Base-by-base conservation (phyloP, 2,888 invertebrate species). In the Adelphocoris suturalis region DNA sequence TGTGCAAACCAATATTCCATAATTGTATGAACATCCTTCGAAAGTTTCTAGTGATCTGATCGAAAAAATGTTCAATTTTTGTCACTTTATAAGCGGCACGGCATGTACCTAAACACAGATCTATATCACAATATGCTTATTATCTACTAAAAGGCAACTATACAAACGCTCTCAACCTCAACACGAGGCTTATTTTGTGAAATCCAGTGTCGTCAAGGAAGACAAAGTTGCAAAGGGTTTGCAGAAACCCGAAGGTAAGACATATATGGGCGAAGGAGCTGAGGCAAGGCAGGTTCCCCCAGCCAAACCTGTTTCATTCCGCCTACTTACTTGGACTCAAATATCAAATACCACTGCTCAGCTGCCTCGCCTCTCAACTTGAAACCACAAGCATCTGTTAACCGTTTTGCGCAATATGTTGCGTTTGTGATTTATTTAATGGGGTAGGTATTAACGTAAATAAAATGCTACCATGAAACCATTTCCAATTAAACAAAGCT, bases 271-370 rank as follows among this genome's bases (percentile, higher is more conserved):
- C 47, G 68, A 86, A 46, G 61, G 76, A 46, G 68, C 76, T 47
- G 86, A 14, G 86, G 86, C 68, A 37, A 86, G 86, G 48, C 86
- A 86, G 86, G 86, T 86, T 86, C 75, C 75, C 61, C 85, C 86
- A 68, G 86, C 86, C 75, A 86, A 86, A 86, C 86, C 86, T 86
- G 86, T 86, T 86, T 68, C 76, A 86, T 75, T 86, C 86, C 86
- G 86, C 86, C 86, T 86, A 86, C 86, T 76, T 86, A 75, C 86
- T 86, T 76, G 68, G 37, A 48, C 86, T 86, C 75, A 86, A 86
- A 86, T 86, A 86, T 86, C 86, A 86, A 86, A 86, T 86, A 86
- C 86, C 86, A 75, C 47, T 48, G 46, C 27, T 27, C 27, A 68
- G 86, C 57, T 48, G 48, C 82, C 55, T 52, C 57, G 61, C 85